Base-by-base conservation (phyloP, 2,797 vertebrate species). In the Premnoplex brunnescens region DNA sequence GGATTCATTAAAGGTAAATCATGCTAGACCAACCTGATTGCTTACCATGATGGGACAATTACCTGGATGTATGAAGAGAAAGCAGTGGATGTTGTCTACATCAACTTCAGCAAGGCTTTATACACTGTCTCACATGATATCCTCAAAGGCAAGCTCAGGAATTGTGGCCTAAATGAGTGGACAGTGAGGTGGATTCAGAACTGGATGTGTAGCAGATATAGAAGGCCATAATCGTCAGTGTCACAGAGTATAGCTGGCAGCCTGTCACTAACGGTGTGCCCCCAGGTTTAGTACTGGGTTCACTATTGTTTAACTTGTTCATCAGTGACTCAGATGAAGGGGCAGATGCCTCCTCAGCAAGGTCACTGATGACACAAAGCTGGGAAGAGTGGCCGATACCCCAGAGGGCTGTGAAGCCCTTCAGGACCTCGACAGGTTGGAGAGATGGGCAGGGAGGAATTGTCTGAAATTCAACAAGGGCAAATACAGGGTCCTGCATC, bases 141-240 rank as follows among this genome's bases (percentile, higher is more conserved):
- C 36, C 20, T 30, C 28, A 58, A 1, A 83, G 58, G 12, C 21
- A 77, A 20, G 37, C 37, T 56, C 12, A 39, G 28, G n/a, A 77
- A 37, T 6, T 2, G 1, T 0, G 1, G 37, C 58, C 17, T 27
- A 26, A 71, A 52, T 1, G 2, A 71, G 37, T 7, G 11, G 32
- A 44, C 7, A n/a, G 23, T 22, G 37, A 63, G 12, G 8, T 30
- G 37, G 26, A 52, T 2, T 46, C 24, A 84, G 30, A 52, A 23
- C 10, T 9, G 2, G 18, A 46, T 58, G 28, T 52, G 52, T 9
- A 22, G 58, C 37, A 64, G 51, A 64, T 32, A 18, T 14, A 34
- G 56, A 77, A 13, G 24, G 14, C 7, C 82, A 30, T 21, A 44
- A 11, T 11, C 56, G 26, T 15, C 64, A 30, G 43, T 30, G 43